phyloP scores from a whole-genome alignment of 1,140 invertebrate species.

The Aphidius ervi region DNA sequence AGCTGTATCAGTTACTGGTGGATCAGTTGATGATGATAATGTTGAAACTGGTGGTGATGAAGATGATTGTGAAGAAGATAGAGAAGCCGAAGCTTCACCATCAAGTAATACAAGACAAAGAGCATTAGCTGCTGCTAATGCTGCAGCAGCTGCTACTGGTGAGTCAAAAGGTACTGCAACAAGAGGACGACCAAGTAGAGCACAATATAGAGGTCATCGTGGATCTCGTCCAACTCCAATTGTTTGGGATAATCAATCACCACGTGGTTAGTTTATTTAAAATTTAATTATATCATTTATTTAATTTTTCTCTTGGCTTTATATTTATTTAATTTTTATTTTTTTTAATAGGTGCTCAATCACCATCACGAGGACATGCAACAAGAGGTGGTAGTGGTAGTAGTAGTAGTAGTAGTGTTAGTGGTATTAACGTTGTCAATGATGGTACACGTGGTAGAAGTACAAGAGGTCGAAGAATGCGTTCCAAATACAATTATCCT shows the following conservation, averaged over 20 bases:
- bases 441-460: conserved; percentile 35
- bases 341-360: conserved; percentile 28
- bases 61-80: conserved; percentile 58
- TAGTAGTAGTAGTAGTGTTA: conserved; percentile 31
- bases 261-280: conserved; percentile 28
- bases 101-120: conserved; percentile 48
- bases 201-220: conserved; percentile 32
- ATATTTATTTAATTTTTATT: conserved; percentile 1
- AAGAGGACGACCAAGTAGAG: conserved; percentile 30
- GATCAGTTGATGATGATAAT: conserved; percentile 36
- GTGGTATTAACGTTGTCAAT: conserved; percentile 23
- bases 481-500: conserved; percentile 31
- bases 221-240: conserved; percentile 48
- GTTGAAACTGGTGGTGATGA: conserved; percentile 57
- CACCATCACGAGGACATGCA: conserved; percentile 28
- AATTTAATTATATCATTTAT: neutral
- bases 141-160: conserved; percentile 23
- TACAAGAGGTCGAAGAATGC: conserved; percentile 34
- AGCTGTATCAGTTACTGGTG: conserved; percentile 39
- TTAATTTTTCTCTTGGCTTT: neutral
- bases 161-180: conserved; percentile 20
- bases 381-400: conserved; percentile 28
- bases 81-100: conserved; percentile 57
- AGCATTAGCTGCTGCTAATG: conserved; percentile 26
- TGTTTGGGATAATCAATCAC: conserved; percentile 41